phyloP scores from a whole-genome alignment of 2,888 invertebrate species.

The Diarsia brunnea region DNA sequence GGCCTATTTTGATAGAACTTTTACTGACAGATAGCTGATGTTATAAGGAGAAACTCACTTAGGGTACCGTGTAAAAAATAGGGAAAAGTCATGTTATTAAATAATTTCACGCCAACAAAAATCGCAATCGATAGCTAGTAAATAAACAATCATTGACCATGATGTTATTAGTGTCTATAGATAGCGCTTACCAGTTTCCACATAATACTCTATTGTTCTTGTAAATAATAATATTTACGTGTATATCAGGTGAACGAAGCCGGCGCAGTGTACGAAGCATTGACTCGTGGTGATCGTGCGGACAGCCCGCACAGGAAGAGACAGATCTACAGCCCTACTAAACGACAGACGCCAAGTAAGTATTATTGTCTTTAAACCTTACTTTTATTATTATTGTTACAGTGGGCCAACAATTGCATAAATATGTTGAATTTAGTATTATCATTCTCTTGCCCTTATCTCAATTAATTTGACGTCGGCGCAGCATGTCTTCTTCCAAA shows the following conservation, averaged over 20 bases:
- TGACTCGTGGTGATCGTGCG: conserved; percentile 94
- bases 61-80: no score
- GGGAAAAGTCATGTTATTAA: no score
- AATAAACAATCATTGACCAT: not conserved
- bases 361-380: conserved; percentile 23
- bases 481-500: no score
- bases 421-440: no score
- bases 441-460: no score
- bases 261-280: conserved; percentile 96
- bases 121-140: not conserved
- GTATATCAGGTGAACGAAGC: conserved; percentile 94
- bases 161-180: not conserved
- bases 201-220: not conserved
- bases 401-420: no score
- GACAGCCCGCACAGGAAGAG: conserved; percentile 95
- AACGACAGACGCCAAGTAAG: conserved; percentile 93
- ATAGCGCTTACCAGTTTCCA: not conserved
- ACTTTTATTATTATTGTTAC: no score
- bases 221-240: not conserved
- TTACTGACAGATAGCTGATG: no score
- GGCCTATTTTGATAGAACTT: no score
- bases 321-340: conserved; percentile 95
- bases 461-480: no score
- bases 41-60: no score
- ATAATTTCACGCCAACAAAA: not conserved